These are phyloP conservation scores for Sitta europaea DNA, from an alignment of 2,113 vertebrate genomes.

Conservation along the genomic window DNA sequence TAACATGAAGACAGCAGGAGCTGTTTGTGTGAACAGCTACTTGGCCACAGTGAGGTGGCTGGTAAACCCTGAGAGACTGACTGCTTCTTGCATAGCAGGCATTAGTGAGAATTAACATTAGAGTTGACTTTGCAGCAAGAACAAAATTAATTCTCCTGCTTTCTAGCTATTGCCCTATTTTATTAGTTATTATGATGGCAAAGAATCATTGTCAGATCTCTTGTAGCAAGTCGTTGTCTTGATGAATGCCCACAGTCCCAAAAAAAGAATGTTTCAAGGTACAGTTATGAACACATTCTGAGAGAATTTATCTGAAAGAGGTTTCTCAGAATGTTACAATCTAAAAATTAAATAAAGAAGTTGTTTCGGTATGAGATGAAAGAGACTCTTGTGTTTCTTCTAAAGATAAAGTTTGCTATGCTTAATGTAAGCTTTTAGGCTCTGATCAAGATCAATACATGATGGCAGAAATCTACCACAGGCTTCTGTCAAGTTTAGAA, in stretches of 20 bases:
- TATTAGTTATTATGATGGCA: neutral
- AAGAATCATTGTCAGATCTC: neutral
- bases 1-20: neutral
- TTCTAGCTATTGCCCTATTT: neutral
- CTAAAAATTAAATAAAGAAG: neutral
- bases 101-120: neutral
- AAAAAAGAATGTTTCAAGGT: neutral
- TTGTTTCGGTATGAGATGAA: neutral
- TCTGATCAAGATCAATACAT: neutral
- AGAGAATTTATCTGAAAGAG: neutral
- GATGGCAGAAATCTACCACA: neutral
- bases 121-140: neutral
- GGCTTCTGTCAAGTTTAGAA: neutral
- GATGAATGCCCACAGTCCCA: neutral
- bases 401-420: neutral
- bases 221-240: neutral
- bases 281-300: neutral
- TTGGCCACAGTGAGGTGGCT: neutral
- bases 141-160: neutral
- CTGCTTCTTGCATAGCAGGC: neutral
- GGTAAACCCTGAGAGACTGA: neutral
- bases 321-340: neutral
- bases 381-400: neutral
- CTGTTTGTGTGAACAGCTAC: neutral
- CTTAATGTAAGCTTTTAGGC: neutral